phyloP scores from a whole-genome alignment of 2,113 vertebrate species.

The Sciurus niger region DNA sequence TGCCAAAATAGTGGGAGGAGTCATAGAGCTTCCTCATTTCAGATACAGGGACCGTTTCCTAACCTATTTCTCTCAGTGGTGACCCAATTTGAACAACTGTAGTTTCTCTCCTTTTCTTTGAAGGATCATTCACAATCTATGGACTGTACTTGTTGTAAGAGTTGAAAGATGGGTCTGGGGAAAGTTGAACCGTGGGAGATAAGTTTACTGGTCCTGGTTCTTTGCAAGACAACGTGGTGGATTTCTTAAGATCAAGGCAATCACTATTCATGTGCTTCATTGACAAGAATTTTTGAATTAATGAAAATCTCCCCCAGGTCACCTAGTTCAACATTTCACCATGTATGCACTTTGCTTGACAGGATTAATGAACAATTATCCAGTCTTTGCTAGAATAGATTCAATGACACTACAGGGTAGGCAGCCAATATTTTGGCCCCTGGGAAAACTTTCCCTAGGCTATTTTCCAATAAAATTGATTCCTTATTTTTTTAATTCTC shows the following conservation, averaged over 20 bases:
- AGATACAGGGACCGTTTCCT: not conserved
- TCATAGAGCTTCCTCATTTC: not conserved
- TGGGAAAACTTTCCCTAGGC: slow-evolving; percentile 16
- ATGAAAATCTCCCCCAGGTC: not conserved
- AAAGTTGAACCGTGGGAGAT: not conserved
- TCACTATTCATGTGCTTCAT: not conserved
- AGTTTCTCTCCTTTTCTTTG: not conserved
- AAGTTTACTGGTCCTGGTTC: not conserved
- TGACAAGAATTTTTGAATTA: slow-evolving; percentile 23
- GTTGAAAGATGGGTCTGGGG: not conserved
- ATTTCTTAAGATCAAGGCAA: not conserved
- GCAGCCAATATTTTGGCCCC: not conserved
- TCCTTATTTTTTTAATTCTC: slow-evolving; percentile 43
- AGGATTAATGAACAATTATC: not conserved
- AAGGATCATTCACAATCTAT: not conserved
- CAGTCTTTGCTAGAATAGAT: not conserved
- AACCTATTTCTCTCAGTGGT: slow-evolving; percentile 5
- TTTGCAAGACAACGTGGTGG: not conserved
- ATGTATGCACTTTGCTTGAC: not conserved
- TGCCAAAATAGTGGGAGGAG: not conserved
- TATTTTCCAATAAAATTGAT: slow-evolving; percentile 69
- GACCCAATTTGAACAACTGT: slow-evolving; percentile 17
- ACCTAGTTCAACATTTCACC: not conserved
- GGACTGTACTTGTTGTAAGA: not conserved
- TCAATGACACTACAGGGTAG: not conserved